A percentile compares a stretch with the other conserved stretches of the same genome.
phyloP scores from a whole-genome alignment of 2,797 vertebrate genomes.

The Triplophysa bombifrons region DNA sequence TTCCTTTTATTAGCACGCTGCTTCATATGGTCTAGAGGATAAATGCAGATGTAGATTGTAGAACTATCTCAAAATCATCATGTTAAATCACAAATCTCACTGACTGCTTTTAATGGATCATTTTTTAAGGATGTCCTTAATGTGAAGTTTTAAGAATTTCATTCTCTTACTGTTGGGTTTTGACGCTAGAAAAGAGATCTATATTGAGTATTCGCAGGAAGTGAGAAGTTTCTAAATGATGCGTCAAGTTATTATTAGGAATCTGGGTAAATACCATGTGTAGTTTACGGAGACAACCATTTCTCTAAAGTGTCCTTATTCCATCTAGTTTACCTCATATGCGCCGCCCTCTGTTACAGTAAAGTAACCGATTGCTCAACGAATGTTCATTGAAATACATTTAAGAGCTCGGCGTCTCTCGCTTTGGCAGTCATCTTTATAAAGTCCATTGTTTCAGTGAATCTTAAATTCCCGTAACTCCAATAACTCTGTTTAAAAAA shows the following conservation, averaged over 20 bases:
- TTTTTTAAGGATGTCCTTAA: not conserved
- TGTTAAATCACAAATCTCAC: no score
- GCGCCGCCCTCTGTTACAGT: not conserved
- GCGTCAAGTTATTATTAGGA: not conserved
- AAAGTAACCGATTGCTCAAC: not conserved
- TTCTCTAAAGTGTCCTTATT: not conserved
- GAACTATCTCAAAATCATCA: not conserved
- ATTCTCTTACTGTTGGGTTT: not conserved
- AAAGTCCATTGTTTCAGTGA: not conserved
- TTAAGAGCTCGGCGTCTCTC: not conserved
- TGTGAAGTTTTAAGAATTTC: not conserved
- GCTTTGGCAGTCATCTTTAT: not conserved
- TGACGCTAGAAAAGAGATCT: not conserved
- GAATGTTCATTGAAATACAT: not conserved
- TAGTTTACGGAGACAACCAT: not conserved
- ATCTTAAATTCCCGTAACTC: not conserved
- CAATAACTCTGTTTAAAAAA: not conserved
- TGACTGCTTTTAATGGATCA: not conserved
- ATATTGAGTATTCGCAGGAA: not conserved
- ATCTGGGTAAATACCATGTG: not conserved
- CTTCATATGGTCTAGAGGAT: not conserved
- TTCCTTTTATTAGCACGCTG: not conserved
- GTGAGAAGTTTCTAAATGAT: constrained; percentile 3
- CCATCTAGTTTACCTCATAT: not conserved
- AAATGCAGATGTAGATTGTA: not conserved